Conservation (phyloP, 2,888 invertebrate species). For the Mongoloraphidia duomilia region DNA sequence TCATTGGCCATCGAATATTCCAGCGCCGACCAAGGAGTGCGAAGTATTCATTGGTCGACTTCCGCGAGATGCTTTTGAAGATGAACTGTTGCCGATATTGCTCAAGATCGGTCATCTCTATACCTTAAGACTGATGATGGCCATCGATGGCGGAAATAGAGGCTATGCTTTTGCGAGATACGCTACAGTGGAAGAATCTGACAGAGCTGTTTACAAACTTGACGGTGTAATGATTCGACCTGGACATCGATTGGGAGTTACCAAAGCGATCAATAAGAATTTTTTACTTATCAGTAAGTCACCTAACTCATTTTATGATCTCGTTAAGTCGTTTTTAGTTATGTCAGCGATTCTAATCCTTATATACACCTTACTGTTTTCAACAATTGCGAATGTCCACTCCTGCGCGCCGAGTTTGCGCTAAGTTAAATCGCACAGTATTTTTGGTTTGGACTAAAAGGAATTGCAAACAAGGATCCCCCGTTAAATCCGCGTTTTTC, state of each 20-base stretch:
- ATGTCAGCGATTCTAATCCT: too few species aligned
- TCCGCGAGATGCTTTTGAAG: constrained; percentile 35
- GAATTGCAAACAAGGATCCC: too few species aligned
- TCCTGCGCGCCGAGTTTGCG: too few species aligned
- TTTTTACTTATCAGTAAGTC: constrained; percentile 42
- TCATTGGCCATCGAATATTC: constrained; percentile 29
- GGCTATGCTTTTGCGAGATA: constrained; percentile 55
- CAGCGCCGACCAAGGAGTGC: constrained; percentile 42
- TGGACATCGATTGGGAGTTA: constrained; percentile 52
- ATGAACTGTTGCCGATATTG: constrained; percentile 33
- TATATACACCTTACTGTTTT: too few species aligned
- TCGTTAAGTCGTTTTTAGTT: too few species aligned
- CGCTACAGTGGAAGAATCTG: constrained; percentile 42
- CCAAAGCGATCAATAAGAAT: constrained; percentile 61
- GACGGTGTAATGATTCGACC: constrained; percentile 55
- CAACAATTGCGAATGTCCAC: too few species aligned
- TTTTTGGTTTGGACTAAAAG: too few species aligned
- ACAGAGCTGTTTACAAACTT: constrained; percentile 45
- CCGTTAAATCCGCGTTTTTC: too few species aligned
- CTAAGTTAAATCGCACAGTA: too few species aligned
- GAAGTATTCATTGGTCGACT: constrained; percentile 43
- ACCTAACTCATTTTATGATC: background rate
- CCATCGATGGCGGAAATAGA: constrained; percentile 54
- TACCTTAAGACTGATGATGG: constrained; percentile 65
- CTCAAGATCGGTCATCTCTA: constrained; percentile 43